These are phyloP conservation scores for Strongylocentrotus purpuratus DNA, from an alignment of 35 echinoderm and acorn worm species.

Conservation along the genomic window DNA sequence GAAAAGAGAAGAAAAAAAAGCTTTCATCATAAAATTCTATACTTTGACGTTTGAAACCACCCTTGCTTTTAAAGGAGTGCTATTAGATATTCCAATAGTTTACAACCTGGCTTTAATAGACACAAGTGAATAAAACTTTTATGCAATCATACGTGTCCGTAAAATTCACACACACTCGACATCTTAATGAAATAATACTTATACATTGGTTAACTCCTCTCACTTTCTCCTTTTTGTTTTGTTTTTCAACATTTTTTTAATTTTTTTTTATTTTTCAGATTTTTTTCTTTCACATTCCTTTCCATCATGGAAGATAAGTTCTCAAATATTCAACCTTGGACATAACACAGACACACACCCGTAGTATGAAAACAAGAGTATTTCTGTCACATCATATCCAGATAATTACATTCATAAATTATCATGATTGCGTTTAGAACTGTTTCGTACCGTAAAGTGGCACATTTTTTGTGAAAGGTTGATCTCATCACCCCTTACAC, in stretches of 20 bases:
- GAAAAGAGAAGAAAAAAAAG: neutral
- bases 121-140: constrained; percentile 34
- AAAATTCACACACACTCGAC: constrained; percentile 47
- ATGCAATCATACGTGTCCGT: constrained; percentile 29
- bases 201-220: constrained; percentile 30
- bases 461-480: constrained; percentile 2
- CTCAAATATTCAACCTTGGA: neutral
- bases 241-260: neutral
- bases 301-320: constrained; percentile 36
- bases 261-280: neutral
- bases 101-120: neutral
- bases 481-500: neutral
- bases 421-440: constrained; percentile 12
- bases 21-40: constrained; percentile 24
- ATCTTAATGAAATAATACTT: constrained; percentile 52
- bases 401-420: neutral
- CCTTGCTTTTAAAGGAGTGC: constrained; percentile 7
- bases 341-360: constrained; percentile 22
- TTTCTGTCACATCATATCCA: neutral
- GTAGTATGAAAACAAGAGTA: constrained; percentile 27
- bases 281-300: neutral
- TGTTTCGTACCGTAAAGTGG: neutral
- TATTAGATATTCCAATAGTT: constrained; percentile 11
- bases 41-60: constrained; percentile 21
- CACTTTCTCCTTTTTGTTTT: neutral